A percentile compares a stretch with the other conserved stretches of the same genome.
phyloP scores from a whole-genome alignment of 2,888 invertebrate species.

The Drosophila nigritarsus region DNA sequence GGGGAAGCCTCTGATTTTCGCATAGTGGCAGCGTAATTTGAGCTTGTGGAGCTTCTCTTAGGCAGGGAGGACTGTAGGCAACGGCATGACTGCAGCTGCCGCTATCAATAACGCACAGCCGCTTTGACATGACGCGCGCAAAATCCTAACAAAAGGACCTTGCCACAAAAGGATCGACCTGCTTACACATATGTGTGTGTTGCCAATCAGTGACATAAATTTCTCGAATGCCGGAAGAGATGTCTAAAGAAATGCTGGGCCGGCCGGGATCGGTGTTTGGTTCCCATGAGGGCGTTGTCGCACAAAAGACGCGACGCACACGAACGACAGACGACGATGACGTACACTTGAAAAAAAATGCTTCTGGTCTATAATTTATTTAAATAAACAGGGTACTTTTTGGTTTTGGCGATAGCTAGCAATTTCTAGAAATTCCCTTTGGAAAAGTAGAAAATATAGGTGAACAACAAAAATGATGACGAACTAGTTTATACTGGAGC shows the following conservation, averaged over 20 bases:
- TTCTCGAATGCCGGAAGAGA: constrained; percentile 63
- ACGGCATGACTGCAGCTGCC: constrained; percentile 45
- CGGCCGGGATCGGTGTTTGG: constrained; percentile 47
- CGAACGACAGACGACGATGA: constrained; percentile 44
- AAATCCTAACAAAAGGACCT: constrained; percentile 57
- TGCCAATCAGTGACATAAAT: constrained; percentile 79
- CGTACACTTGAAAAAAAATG: background rate
- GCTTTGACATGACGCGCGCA: constrained; percentile 61
- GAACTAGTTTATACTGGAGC: background rate
- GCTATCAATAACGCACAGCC: constrained; percentile 71
- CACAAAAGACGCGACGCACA: constrained; percentile 61
- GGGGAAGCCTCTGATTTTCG: constrained; percentile 60
- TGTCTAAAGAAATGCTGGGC: constrained; percentile 46
- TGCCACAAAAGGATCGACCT: constrained; percentile 50
- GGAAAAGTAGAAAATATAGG: background rate
- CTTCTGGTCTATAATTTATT: background rate
- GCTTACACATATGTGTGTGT: constrained; percentile 31
- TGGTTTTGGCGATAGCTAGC: background rate
- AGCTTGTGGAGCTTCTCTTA: constrained; percentile 32
- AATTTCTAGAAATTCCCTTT: background rate
- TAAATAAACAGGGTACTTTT: background rate
- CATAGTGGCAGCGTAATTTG: constrained; percentile 53
- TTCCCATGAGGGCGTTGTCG: constrained; percentile 81
- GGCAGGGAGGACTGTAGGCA: constrained; percentile 16
- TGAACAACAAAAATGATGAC: background rate